Conservation (phyloP, 1,140 invertebrate genomes). For the Hypothenemus hampei region DNA sequence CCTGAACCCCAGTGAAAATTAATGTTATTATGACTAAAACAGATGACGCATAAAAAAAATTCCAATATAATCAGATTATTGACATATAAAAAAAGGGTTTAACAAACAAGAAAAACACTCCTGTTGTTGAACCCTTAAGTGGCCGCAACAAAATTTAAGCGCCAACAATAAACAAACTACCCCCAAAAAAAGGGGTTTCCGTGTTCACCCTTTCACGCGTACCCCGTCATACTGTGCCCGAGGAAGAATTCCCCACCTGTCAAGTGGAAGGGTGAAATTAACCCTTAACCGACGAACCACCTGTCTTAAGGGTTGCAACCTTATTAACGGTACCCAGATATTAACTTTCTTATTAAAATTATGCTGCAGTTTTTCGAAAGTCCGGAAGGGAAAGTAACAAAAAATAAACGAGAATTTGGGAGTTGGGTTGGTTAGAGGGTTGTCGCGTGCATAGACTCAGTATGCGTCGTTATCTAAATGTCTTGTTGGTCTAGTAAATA, state of each 20-base stretch:
- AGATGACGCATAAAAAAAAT: neutral
- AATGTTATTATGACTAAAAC: no score
- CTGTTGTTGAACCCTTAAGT: conserved; percentile 15
- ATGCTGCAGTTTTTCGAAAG: conserved; percentile 12
- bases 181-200: conserved; percentile 8
- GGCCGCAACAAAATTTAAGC: conserved; percentile 23
- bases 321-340: conserved; percentile 21
- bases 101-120: conserved; percentile 15
- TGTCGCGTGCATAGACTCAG: conserved; percentile 15
- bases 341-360: conserved; percentile 19
- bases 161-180: conserved; percentile 20
- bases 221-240: conserved; percentile 18
- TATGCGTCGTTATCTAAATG: conserved; percentile 3
- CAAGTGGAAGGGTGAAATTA: conserved; percentile 30
- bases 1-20: no score
- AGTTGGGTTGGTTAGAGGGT: conserved; percentile 7
- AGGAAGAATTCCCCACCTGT: conserved; percentile 26
- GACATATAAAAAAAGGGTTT: conserved; percentile 17
- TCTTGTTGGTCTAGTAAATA: conserved; percentile 5
- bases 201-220: conserved; percentile 30
- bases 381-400: conserved; percentile 20
- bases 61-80: neutral
- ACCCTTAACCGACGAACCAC: conserved; percentile 32
- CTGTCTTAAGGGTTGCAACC: conserved; percentile 29
- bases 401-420: conserved; percentile 4